A percentile compares a stretch with the other conserved stretches of the same genome.
Evolutionary conservation across 2,888 invertebrate genomes (phyloP).

Genomic region (Meiosimyza platycephala): DNA sequence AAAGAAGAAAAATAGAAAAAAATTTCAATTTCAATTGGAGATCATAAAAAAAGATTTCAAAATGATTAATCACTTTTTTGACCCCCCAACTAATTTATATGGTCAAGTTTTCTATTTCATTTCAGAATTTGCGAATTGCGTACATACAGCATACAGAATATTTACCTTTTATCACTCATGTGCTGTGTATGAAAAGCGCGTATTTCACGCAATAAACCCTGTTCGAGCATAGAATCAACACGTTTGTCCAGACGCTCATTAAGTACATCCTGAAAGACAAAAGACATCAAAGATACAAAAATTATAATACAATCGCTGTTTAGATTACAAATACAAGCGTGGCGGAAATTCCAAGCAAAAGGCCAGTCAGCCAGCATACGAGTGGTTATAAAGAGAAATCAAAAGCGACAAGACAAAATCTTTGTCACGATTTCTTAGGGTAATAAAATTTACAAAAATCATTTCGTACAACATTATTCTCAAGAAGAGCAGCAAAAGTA

Average conservation of each 20-base stretch:
- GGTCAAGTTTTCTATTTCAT: not conserved
- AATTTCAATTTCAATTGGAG: slow-evolving; percentile 3
- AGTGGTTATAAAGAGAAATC: not conserved
- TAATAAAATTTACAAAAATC: slow-evolving; percentile 2
- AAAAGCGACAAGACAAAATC: not conserved
- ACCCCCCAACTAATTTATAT: not conserved
- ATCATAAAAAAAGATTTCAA: slow-evolving; percentile 25
- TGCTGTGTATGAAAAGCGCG: slow-evolving; percentile 62
- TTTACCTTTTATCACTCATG: slow-evolving; percentile 42
- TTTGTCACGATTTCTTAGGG: not conserved
- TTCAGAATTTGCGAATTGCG: slow-evolving; percentile 6
- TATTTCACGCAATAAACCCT: slow-evolving; percentile 63
- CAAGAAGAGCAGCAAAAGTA: too few relatives aligned
- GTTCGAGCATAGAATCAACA: slow-evolving; percentile 64
- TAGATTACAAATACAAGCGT: not conserved
- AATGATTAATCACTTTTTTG: slow-evolving; percentile 43
- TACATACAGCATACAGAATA: too few relatives aligned
- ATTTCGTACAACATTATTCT: not conserved
- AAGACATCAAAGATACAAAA: slow-evolving; percentile 1
- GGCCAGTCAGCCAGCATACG: not conserved
- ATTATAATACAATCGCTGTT: too few relatives aligned
- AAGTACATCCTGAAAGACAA: slow-evolving; percentile 57
- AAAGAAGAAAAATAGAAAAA: slow-evolving; percentile 1
- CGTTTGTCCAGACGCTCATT: slow-evolving; percentile 63
- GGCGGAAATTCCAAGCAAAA: not conserved